Base-by-base conservation (phyloP, 2,888 invertebrate genomes). In the Pediacus dermestoides region DNA sequence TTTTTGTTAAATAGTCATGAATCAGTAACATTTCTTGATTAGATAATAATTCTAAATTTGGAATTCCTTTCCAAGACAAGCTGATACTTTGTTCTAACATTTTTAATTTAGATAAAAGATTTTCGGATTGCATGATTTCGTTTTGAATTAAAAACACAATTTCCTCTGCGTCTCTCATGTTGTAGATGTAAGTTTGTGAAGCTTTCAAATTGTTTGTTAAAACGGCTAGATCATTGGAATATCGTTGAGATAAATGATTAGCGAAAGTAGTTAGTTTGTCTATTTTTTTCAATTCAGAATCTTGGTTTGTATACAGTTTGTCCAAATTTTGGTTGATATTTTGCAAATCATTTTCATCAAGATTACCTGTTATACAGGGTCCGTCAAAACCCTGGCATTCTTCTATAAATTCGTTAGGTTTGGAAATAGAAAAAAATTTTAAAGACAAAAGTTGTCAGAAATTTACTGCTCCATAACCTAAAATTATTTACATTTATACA, bases 221-320 rank as follows among this genome's bases (percentile, higher is more conserved):
- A 4, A n/a, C 3, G n/a, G n/a, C 8, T 23, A 23, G 10, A 23
- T 23, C 23, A 6, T 4, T 3, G n/a, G 23, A 3, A 7, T 23
- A 23, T 23, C 23, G n/a, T 3, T 23, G 23, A 10, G 23, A 23
- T 23, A 23, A 10, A 10, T 23, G 23, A 23, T 23, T 23, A n/a
- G 23, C 23, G 10, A 23, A 23, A 9, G 23, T 23, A 7, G 23
- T 23, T 23, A 23, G 10, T 23, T 23, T 23, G 9, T 23, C 8
- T 6, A 23, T 23, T 6, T 23, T 3, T 6, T 23, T 23, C 8
- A 23, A 3, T 23, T 23, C 23, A 9, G 9, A 23, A n/a, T 23
- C 10, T 23, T 23, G 23, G 23, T 23, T 23, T 6, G 3, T 7
- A 10, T 23, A n/a, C 10, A 23, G 10, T 23, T 23, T 23, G 23